phyloP scores from a whole-genome alignment of 2,888 invertebrate genomes.

The Notocelia uddmanniana region DNA sequence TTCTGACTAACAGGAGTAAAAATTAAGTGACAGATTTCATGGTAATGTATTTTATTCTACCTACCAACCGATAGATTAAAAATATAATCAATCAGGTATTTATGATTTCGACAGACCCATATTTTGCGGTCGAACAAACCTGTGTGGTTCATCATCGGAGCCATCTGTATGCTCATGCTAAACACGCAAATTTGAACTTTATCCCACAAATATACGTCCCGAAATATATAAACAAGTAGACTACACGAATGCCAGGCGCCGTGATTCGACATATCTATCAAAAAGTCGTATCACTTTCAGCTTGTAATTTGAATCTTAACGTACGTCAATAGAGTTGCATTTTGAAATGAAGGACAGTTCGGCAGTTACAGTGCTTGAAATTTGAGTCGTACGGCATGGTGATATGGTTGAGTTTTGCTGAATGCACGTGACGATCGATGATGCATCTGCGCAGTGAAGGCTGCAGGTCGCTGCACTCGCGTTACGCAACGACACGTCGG shows the following conservation, averaged over 20 bases:
- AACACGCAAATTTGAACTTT: constrained; percentile 6
- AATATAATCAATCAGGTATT: no score
- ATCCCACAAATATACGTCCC: not conserved
- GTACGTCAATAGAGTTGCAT: not conserved
- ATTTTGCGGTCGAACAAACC: not conserved
- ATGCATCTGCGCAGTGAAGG: constrained; percentile 70
- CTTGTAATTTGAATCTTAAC: not conserved
- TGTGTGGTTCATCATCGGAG: not conserved
- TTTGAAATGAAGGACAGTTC: not conserved
- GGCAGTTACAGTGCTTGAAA: not conserved
- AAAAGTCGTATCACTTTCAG: not conserved
- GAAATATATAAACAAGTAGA: not conserved
- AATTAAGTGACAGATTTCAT: no score
- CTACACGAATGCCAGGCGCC: not conserved
- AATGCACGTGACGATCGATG: constrained; percentile 64
- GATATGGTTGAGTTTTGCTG: not conserved
- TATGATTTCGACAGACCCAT: not conserved
- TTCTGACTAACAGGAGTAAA: no score
- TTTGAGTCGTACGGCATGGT: not conserved
- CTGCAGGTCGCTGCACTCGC: constrained; percentile 69
- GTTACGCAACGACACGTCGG: constrained; percentile 16
- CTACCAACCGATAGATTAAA: no score
- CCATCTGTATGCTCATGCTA: not conserved
- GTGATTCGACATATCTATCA: not conserved
- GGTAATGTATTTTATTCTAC: no score